Evolutionary conservation across 2,113 vertebrate genomes (phyloP), one percentile per base, ranked within the genome.

Genomic region (Semnornis frantzii): DNA sequence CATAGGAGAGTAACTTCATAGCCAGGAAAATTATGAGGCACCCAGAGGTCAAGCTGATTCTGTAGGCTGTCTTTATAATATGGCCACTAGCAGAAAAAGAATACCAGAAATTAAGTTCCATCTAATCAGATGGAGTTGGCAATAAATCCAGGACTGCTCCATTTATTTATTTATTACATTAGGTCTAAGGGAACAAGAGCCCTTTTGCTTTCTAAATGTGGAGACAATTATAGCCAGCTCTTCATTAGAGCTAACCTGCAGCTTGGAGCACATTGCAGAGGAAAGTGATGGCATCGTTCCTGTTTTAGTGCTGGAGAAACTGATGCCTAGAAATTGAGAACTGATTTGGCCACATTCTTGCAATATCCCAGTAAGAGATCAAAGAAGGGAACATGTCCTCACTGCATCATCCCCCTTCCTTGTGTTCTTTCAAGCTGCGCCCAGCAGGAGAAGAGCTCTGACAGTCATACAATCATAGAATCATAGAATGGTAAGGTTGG

Each of bases 131-230:
- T 30, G 68, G 65, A 95, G 93, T 57, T 90, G 85, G 80, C 92
- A 93, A 81, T 83, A 90, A 94, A 90, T 54, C 19, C 3, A 3
- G n/a, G 48, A 63, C 80, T 86, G 58, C 73, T 88, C 76, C 54
- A 62, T 81, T 71, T 96, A 88, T 95, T 95, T 96, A 95, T 95
- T 93, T 96, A 94, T 96, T 92, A 64, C 62, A 78, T 81, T 83
- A 90, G n/a, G 80, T 85, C 85, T 62, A 57, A 88, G 85, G 76
- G 93, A 96, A 95, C 62, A 86, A 93, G 69, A 86, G 80, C 69
- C 42, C 80, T 81, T 96, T 91, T 83, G 88, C 79, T 78, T 88
- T 85, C 93, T 94, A 81, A 95, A 96, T 93, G 90, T 81, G 85
- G 48, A 88, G 60, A 58, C 71, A 94, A 94, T 86, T 83, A 74